These are phyloP conservation scores for Poecile atricapillus DNA, from an alignment of 2,113 vertebrate genomes.

Conservation along the genomic window DNA sequence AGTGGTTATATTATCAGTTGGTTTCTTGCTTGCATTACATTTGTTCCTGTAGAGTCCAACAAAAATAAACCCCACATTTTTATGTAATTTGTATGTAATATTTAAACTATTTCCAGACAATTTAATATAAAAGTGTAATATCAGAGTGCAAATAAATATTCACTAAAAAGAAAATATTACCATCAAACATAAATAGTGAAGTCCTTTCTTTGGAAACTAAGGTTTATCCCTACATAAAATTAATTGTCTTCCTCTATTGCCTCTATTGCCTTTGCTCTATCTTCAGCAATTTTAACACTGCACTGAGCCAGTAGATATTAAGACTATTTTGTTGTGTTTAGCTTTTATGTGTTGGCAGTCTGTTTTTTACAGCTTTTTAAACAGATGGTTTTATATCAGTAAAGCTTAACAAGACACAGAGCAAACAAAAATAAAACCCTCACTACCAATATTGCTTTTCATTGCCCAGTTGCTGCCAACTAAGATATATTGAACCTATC, in stretches of 20 bases:
- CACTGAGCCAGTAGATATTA: background rate
- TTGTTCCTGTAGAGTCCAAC: background rate
- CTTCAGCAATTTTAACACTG: background rate
- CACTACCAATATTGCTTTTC: conserved; percentile 55
- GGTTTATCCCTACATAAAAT: background rate
- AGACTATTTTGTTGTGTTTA: conserved; percentile 52
- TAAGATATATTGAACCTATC: conserved; percentile 40
- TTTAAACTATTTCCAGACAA: background rate
- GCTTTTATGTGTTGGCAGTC: conserved; percentile 38
- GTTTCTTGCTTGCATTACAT: background rate
- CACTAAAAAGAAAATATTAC: background rate
- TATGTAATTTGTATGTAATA: background rate
- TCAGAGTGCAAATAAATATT: background rate
- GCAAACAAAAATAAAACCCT: conserved; percentile 64
- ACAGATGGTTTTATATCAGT: conserved; percentile 68
- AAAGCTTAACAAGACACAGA: conserved; percentile 64
- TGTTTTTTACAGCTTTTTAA: conserved; percentile 67
- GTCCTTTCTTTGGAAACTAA: background rate
- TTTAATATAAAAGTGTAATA: background rate
- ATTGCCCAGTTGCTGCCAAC: conserved; percentile 50
- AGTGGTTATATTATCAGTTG: background rate
- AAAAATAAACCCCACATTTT: background rate
- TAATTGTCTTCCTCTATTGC: background rate
- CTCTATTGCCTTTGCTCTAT: background rate
- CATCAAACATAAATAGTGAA: background rate